Percentiles rank a stretch among this genome's conserved stretches.
These are phyloP conservation scores for Scortum barcoo DNA, from an alignment of 2,113 vertebrate species.

Conservation along the genomic window DNA sequence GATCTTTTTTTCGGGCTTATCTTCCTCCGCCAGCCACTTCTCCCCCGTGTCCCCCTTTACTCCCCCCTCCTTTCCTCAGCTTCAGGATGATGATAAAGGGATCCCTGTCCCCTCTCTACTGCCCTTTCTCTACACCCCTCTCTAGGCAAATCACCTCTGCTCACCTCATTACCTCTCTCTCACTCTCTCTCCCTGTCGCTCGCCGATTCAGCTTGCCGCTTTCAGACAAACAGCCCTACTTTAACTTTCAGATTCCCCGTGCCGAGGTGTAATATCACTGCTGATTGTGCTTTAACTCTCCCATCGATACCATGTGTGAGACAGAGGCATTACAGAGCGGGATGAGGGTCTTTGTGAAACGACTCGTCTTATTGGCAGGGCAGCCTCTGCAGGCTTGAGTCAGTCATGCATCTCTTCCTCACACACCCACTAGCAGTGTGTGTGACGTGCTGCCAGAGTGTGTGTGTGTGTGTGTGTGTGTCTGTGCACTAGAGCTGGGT, in stretches of 20 bases:
- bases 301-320: slow-evolving; percentile 63
- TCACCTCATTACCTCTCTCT: slow-evolving; percentile 72
- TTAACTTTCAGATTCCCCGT: slow-evolving; percentile 74
- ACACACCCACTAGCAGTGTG: slow-evolving; percentile 12
- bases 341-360: slow-evolving; percentile 47
- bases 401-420: slow-evolving; percentile 37
- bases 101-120: slow-evolving; percentile 59
- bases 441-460: slow-evolving; percentile 5
- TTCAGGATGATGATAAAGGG: slow-evolving; percentile 74
- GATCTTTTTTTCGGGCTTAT: slow-evolving; percentile 73
- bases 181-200: slow-evolving; percentile 27
- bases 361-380: slow-evolving; percentile 58
- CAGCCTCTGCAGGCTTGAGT: slow-evolving; percentile 34
- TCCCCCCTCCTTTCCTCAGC: slow-evolving; percentile 18
- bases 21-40: slow-evolving; percentile 68
- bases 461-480: not conserved
- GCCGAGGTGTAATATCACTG: slow-evolving; percentile 73
- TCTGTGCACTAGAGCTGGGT: not conserved
- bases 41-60: slow-evolving; percentile 25
- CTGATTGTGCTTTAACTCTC: slow-evolving; percentile 79
- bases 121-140: slow-evolving; percentile 67
- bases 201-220: slow-evolving; percentile 56
- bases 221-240: slow-evolving; percentile 74
- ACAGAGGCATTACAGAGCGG: slow-evolving; percentile 47
- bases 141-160: slow-evolving; percentile 74